Conservation (phyloP, 2,888 invertebrate species). For the Octonoba sinensis region DNA sequence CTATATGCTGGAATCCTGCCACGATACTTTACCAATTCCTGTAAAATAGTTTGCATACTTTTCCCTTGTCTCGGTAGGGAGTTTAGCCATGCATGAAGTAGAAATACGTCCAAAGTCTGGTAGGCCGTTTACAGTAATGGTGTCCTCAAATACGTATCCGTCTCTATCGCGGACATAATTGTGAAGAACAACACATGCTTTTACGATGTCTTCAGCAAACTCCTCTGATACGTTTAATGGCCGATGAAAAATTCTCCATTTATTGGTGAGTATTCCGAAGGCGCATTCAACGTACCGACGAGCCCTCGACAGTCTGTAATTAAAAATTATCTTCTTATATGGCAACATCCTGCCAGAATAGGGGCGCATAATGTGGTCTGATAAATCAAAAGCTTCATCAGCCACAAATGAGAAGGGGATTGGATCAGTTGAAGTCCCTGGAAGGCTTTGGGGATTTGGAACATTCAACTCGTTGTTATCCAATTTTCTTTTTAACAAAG, state of each 20-base stretch:
- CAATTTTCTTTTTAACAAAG: no score
- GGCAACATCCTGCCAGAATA: conserved; percentile 6
- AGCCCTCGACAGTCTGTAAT: conserved; percentile 35
- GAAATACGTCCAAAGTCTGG: neutral
- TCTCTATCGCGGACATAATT: no score
- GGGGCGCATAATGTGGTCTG: no score
- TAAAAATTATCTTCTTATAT: neutral
- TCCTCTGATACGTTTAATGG: neutral
- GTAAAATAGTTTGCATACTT: no score
- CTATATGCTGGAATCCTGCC: no score
- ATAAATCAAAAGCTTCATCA: conserved; percentile 54
- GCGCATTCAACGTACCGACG: conserved; percentile 33
- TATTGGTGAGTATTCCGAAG: conserved; percentile 38
- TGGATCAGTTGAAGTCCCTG: neutral
- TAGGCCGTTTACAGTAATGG: neutral
- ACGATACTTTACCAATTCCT: no score
- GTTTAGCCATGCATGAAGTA: neutral
- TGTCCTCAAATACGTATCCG: neutral
- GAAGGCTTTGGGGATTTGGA: no score
- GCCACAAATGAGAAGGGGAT: conserved; percentile 33
- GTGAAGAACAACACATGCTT: neutral
- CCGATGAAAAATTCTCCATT: conserved; percentile 30
- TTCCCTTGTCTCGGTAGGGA: no score
- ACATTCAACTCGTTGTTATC: no score
- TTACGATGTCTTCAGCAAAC: neutral